Percentiles rank a stretch among this genome's conserved stretches.
These are phyloP conservation scores for Sigmodon hispidus DNA, from an alignment of 2,113 vertebrate genomes.

Conservation along the genomic window DNA sequence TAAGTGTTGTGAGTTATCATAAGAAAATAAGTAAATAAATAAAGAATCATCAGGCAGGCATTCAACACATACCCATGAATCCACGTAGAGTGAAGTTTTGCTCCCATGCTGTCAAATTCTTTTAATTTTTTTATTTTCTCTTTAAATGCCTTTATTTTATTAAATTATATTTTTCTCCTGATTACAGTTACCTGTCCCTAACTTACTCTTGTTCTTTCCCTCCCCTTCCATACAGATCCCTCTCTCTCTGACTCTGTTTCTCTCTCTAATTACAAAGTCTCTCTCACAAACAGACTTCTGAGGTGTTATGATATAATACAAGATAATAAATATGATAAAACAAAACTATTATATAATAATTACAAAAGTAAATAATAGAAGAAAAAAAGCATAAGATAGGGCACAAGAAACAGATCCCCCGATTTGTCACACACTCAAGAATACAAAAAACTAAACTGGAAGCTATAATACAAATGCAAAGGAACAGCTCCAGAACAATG, in stretches of 20 bases:
- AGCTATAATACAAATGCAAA: background rate
- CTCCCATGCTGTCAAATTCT: background rate
- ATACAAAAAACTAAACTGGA: background rate
- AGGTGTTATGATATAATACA: background rate
- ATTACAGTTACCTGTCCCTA: too few relatives aligned
- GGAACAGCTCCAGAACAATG: background rate
- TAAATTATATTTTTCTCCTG: background rate
- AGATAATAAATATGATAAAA: background rate
- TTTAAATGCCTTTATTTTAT: background rate
- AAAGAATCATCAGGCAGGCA: background rate
- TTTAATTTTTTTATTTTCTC: background rate
- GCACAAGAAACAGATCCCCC: background rate
- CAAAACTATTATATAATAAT: background rate
- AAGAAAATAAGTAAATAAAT: slow-evolving; percentile 15
- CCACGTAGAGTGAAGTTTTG: background rate
- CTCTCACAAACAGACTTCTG: background rate
- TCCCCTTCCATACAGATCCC: background rate
- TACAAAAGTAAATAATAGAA: background rate
- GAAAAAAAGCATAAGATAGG: background rate
- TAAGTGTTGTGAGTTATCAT: slow-evolving; percentile 57
- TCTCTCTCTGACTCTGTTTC: too few relatives aligned
- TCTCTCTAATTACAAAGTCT: background rate
- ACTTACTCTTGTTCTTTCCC: background rate
- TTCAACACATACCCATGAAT: background rate
- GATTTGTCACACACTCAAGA: background rate